Base-by-base conservation (phyloP, 2,113 vertebrate genomes). In the Aspiorhynchus laticeps region DNA sequence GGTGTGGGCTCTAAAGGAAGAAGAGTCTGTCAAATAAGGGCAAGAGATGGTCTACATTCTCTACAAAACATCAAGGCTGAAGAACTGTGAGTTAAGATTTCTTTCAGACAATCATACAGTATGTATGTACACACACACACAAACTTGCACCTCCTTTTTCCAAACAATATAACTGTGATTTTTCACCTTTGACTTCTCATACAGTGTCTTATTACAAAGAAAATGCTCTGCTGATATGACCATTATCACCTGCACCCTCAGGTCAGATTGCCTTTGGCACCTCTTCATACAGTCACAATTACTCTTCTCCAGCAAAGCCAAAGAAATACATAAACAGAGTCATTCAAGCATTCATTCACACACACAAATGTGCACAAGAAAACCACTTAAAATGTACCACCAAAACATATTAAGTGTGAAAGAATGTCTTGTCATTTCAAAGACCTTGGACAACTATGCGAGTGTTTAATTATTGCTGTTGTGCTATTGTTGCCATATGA, bases 151-250 rank as follows among this genome's bases (percentile, higher is more conserved):
- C 86, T 80, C 87, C 82, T 86, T 91, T 88, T 90, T 86, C 80
- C 46, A 24, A 83, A 89, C 92, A 90, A 95, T 93, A 95, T 93
- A 91, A 88, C 92, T 93, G 89, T 94, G 91, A 92, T 94, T 94
- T 93, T 93, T 93, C 92, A 92, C 93, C 93, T 94, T 94, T 93
- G 93, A 92, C 93, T 93, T 86, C 87, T 90, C 91, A 87, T 91
- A 90, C 89, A 90, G 92, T 89, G 91, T 93, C 90, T 91, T 92
- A 92, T 94, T 94, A 93, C 88, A 91, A 91, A 92, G 90, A 91
- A 76, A 91, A 84, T 80, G 69, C 83, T 91, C 90, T 87, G 87
- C 92, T 92, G 90, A 91, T 92, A 91, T 91, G 90, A 91, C 91
- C 89, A 93, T 95, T 94, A 94, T 92, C 90, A 65, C 88, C 89